Evolutionary conservation across 1,140 invertebrate species (phyloP).

Genomic region (Subanguina moxae): DNA sequence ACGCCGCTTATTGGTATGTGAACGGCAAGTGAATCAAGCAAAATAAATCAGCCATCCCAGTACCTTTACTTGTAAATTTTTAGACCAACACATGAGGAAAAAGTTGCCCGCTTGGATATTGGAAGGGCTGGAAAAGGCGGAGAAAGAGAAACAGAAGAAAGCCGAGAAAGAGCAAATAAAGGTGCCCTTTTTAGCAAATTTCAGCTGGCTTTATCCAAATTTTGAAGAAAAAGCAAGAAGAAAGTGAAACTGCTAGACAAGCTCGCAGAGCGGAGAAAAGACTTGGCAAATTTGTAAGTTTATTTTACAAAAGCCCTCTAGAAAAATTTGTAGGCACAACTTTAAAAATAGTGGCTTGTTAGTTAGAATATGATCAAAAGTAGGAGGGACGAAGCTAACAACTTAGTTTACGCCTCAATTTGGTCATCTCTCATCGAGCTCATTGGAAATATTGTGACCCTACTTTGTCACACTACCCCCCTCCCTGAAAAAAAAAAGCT

Average conservation of each 20-base stretch:
- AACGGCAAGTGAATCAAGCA: slow-evolving; percentile 1
- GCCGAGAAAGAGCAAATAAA: slow-evolving; percentile 66
- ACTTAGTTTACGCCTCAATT: too few species aligned
- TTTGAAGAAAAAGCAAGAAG: slow-evolving; percentile 30
- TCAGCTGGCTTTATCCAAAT: neutral
- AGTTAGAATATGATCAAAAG: too few species aligned
- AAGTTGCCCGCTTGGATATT: slow-evolving; percentile 90
- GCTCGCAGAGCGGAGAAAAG: slow-evolving; percentile 32
- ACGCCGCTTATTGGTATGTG: slow-evolving; percentile 25
- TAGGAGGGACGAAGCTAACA: too few species aligned
- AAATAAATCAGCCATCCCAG: neutral
- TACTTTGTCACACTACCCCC: too few species aligned
- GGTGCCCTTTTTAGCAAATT: slow-evolving; percentile 29
- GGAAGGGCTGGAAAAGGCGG: slow-evolving; percentile 93
- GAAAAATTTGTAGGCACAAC: too few species aligned
- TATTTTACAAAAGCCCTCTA: slow-evolving; percentile 3
- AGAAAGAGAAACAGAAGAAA: slow-evolving; percentile 83
- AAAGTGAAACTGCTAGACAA: slow-evolving; percentile 23
- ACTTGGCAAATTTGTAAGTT: slow-evolving; percentile 47
- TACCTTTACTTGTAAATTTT: slow-evolving; percentile 9
- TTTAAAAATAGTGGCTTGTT: too few species aligned
- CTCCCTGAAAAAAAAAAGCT: too few species aligned
- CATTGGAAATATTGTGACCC: too few species aligned
- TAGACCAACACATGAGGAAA: slow-evolving; percentile 81
- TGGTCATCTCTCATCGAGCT: too few species aligned